Evolutionary conservation across 2,888 invertebrate species (phyloP), one percentile per base, ranked within the genome.

Genomic region (Drosophila pullipes): DNA sequence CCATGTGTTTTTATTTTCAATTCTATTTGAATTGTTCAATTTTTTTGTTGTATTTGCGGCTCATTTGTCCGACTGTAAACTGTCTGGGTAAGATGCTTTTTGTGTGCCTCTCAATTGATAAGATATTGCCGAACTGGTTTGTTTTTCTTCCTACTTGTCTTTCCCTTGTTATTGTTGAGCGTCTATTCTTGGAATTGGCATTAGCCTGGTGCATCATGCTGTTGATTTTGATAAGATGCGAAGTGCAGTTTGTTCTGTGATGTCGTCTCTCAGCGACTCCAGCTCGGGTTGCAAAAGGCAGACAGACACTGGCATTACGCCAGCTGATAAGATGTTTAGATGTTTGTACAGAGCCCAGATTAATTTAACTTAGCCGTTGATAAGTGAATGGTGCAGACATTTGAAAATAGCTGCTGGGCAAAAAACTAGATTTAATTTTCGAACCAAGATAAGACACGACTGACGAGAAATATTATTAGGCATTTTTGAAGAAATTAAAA

Each of bases 261-360:
- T 58, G 49, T 53, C 33, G 35, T 59, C 35, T 63, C n/a, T 3
- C 39, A 52, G 16, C 75, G 68, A 70, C 70, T 70, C 65, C 30
- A 57, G 35, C 47, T 69, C 39, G 74, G 49, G 64, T 83, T 87
- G 87, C 84, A 84, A 84, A 84, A 86, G 83, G 84, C 71, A 61
- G 50, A 54, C 57, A 47, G 67, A 28, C 18, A 22, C 18, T 28
- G 33, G 53, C 39, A 30, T 75, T 74, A 74, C 69, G 59, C 59
- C 35, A 55, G 68, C 49, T 30, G 65, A 81, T 78, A 77, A 78
- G 63, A n/a, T 41, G 31, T 18, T 69, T 47, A 10, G 31, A n/a
- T n/a, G n/a, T 30, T 41, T 31, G 5, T 41, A 22, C 10, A n/a
- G 49, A 28, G 28, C 10, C 25, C 7, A 72, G 72, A 76, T 63